These are phyloP conservation scores for Strigamia maritima DNA, from an alignment of 2,888 invertebrate species.

Conservation along the genomic window DNA sequence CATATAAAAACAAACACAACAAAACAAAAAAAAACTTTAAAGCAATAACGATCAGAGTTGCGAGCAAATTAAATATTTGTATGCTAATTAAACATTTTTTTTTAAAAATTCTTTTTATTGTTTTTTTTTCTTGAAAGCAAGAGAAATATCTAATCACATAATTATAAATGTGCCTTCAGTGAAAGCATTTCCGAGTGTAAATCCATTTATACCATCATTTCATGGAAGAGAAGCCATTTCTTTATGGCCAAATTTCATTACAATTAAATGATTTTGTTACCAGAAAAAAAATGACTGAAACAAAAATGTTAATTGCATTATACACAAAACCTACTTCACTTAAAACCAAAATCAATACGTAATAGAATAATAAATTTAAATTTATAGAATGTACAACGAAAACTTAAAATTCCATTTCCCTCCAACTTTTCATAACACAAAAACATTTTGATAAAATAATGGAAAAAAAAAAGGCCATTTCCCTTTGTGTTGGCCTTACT, in stretches of 20 bases:
- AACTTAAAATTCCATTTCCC: too few relatives aligned
- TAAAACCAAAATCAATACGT: not conserved
- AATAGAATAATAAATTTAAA: not conserved
- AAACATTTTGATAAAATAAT: not conserved
- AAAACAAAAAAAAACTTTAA: not conserved
- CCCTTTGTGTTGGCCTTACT: not conserved
- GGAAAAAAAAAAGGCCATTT: not conserved
- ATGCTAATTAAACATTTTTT: slow-evolving; percentile 1
- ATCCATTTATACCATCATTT: slow-evolving; percentile 21
- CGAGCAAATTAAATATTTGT: not conserved
- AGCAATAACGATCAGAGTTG: not conserved
- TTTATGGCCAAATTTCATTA: slow-evolving; percentile 14
- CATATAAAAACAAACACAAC: not conserved
- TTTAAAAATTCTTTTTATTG: not conserved
- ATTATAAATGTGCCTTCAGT: not conserved
- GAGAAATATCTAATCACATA: slow-evolving; percentile 2
- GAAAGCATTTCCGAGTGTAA: slow-evolving; percentile 21
- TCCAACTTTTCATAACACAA: not conserved
- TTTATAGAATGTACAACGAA: not conserved
- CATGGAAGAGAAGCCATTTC: slow-evolving; percentile 10
- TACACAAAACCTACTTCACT: not conserved
- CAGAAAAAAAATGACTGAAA: slow-evolving; percentile 6
- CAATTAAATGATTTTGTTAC: slow-evolving; percentile 13
- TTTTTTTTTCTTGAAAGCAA: not conserved
- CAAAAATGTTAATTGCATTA: not conserved